Evolutionary conservation across 64 coral and sea anemone genomes (phyloP).

Genomic region (Hydrozoanthus tunicans): DNA sequence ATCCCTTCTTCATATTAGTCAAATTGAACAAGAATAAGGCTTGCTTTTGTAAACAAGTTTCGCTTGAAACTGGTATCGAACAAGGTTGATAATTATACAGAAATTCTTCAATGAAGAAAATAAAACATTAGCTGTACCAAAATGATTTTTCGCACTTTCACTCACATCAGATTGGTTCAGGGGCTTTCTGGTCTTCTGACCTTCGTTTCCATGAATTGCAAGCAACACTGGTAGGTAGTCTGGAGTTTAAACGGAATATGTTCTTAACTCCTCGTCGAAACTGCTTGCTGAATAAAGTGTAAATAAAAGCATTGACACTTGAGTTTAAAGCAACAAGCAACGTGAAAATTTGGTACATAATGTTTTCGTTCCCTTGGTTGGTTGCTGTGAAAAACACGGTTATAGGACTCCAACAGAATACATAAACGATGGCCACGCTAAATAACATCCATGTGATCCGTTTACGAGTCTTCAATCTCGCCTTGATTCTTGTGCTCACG

Average conservation of each 20-base stretch:
- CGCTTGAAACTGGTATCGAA: no score
- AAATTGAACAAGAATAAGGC: no score
- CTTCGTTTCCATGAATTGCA: background rate
- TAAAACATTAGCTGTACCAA: no score
- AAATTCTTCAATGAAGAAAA: no score
- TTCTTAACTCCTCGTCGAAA: conserved; percentile 32
- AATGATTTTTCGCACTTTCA: no score
- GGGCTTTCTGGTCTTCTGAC: background rate
- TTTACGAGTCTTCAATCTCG: background rate
- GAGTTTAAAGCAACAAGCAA: conserved; percentile 27
- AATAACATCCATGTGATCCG: conserved; percentile 31
- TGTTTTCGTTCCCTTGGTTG: conserved; percentile 19
- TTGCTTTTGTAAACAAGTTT: no score
- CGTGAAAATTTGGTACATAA: conserved; percentile 27
- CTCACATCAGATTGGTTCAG: background rate
- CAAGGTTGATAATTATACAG: no score
- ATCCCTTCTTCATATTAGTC: no score
- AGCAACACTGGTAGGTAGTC: background rate
- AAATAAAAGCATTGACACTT: conserved; percentile 37
- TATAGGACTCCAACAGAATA: conserved; percentile 25
- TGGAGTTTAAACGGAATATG: background rate
- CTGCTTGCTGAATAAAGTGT: conserved; percentile 25
- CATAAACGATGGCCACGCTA: background rate
- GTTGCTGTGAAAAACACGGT: conserved; percentile 33
- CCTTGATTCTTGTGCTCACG: background rate